A percentile compares a stretch with the other conserved stretches of the same genome.
These are phyloP conservation scores for Mormyrops attenuatus DNA, from an alignment of 2,797 vertebrate genomes.

Conservation along the genomic window DNA sequence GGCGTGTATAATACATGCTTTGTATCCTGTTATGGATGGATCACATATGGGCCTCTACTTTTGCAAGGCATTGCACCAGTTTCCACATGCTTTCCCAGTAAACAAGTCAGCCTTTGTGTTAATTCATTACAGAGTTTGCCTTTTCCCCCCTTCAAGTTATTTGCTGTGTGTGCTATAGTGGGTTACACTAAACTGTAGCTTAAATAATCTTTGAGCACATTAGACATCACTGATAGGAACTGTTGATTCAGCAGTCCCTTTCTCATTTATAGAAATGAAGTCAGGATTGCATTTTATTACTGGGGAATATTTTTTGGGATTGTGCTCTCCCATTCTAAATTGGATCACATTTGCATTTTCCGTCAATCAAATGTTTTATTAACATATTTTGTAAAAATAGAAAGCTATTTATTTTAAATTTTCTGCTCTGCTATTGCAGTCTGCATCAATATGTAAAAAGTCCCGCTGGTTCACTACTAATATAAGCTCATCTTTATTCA, in stretches of 20 bases:
- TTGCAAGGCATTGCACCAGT: background rate
- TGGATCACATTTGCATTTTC: background rate
- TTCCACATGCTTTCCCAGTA: background rate
- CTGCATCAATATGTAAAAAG: background rate
- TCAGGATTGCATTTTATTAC: background rate
- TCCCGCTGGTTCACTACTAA: background rate
- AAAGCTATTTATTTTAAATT: background rate
- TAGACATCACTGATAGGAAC: background rate
- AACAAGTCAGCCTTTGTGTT: background rate
- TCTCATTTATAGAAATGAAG: background rate
- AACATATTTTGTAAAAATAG: background rate
- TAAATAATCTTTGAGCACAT: background rate
- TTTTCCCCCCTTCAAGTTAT: background rate
- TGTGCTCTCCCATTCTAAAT: background rate
- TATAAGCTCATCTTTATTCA: background rate
- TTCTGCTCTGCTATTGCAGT: background rate
- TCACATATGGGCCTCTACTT: background rate
- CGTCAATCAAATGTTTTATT: background rate
- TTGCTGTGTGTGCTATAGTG: background rate
- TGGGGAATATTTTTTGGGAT: background rate
- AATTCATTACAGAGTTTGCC: background rate
- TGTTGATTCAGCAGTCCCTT: background rate
- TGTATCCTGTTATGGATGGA: background rate
- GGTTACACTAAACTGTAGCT: background rate
- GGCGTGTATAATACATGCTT: background rate